These are phyloP conservation scores for Vireo griseus DNA, from an alignment of 2,797 vertebrate species.

Conservation along the genomic window DNA sequence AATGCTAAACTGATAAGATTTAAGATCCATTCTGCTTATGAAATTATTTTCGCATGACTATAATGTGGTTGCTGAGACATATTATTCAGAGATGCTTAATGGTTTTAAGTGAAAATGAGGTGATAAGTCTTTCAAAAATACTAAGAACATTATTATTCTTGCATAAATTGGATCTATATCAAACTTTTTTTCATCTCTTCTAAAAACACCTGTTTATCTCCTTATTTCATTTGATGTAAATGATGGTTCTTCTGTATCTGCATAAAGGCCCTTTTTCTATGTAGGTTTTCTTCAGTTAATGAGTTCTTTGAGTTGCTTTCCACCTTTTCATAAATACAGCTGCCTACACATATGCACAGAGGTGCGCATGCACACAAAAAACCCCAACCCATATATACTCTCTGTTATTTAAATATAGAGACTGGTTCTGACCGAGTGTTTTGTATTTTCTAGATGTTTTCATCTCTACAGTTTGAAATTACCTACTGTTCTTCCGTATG, in stretches of 20 bases:
- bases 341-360: neutral
- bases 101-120: neutral
- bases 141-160: neutral
- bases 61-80: neutral
- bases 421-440: neutral
- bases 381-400: rapidly evolving
- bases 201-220: neutral
- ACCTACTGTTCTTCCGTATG: neutral
- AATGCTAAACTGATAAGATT: neutral
- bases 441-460: neutral
- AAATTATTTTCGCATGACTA: neutral
- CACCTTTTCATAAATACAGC: neutral
- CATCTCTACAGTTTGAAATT: neutral
- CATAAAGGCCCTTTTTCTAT: rapidly evolving
- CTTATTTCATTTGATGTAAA: neutral
- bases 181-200: neutral
- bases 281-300: neutral
- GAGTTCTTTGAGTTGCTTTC: neutral
- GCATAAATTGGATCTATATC: neutral
- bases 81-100: neutral
- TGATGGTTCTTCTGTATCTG: neutral
- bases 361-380: rapidly evolving
- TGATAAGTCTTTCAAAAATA: neutral
- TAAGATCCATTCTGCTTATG: neutral
- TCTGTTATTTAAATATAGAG: neutral